Base-by-base conservation (phyloP, 2,113 vertebrate species). In the Ctenomys sociabilis region DNA sequence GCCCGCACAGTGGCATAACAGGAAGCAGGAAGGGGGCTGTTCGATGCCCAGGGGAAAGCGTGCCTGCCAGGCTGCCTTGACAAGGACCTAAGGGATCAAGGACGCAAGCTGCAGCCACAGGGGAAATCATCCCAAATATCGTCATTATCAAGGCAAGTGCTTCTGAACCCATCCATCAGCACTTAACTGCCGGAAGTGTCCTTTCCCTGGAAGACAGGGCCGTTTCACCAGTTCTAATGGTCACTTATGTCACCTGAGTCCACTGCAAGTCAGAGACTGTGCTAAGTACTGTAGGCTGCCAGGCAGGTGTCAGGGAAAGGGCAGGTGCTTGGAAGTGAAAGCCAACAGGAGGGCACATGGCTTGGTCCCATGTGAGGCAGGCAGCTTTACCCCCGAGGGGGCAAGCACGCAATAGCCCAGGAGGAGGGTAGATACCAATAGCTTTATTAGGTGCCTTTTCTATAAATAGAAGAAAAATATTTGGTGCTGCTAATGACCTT, bases 401-500 rank as follows among this genome's bases (percentile, higher is more conserved):
- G n/a, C 52, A 24, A 83, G 88, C 5, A 54, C n/a, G 45, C 32
- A 37, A 61, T 87, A 92, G 80, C 35, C 0, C 0, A 0, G 43
- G 83, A 96, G 86, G 85, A 96, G 92, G 97, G 96, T 19, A 0
- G 68, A 97, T 96, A 94, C 97, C 97, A 97, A 97, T 98, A 96
- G 97, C 66, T 52, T 97, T 97, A 98, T 98, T 98, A 84, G 45
- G 22, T 90, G 93, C 83, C 92, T 96, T 97, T 97, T 82, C 97
- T 96, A 98, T 95, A 97, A 97, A 97, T 98, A 97, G 97, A 97
- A 91, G 82, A 96, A 95, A 97, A 97, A 97, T 97, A 93, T 96
- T 98, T 98, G 96, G 63, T 95, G 95, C 95, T 97, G 96, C 97
- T 98, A 98, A 99, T 98, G 98, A 98, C 98, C 98, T 98, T 98